A percentile compares a stretch with the other conserved stretches of the same genome.
Evolutionary conservation across 2,888 invertebrate genomes (phyloP).

Genomic region (Ernsta delagoae): DNA sequence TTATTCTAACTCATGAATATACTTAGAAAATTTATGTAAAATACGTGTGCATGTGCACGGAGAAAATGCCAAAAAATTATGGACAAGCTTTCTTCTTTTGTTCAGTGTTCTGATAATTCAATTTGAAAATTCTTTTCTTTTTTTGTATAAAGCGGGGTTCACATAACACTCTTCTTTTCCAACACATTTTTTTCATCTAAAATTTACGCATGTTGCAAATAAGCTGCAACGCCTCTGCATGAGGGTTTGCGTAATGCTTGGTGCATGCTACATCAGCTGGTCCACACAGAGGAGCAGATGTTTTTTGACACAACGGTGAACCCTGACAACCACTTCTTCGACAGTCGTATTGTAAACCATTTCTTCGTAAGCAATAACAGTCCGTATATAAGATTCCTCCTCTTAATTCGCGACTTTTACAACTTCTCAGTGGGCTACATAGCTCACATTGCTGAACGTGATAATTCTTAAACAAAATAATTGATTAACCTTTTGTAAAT

Average conservation of each 20-base stretch:
- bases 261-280: conserved; percentile 67
- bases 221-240: conserved; percentile 62
- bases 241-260: conserved; percentile 65
- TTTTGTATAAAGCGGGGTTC: conserved; percentile 7
- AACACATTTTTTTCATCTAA: background rate
- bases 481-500: background rate
- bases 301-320: conserved; percentile 59
- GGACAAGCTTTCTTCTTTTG: conserved; percentile 40
- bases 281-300: conserved; percentile 66
- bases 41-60: conserved; percentile 53
- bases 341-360: conserved; percentile 85
- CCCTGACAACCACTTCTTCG: conserved; percentile 78
- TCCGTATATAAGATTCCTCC: conserved; percentile 80
- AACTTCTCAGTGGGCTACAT: conserved; percentile 41
- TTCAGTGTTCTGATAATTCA: conserved; percentile 45
- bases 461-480: conserved; percentile 24
- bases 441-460: conserved; percentile 31
- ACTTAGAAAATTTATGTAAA: conserved; percentile 54
- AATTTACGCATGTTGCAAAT: conserved; percentile 60
- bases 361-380: conserved; percentile 82
- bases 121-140: conserved; percentile 43
- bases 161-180: conserved; percentile 1
- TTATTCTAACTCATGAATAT: conserved; percentile 41
- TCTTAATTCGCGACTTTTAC: conserved; percentile 78
- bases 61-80: conserved; percentile 56